Evolutionary conservation across 64 coral and sea anemone species (phyloP).

Genomic region (Dendronephthya gigantea): DNA sequence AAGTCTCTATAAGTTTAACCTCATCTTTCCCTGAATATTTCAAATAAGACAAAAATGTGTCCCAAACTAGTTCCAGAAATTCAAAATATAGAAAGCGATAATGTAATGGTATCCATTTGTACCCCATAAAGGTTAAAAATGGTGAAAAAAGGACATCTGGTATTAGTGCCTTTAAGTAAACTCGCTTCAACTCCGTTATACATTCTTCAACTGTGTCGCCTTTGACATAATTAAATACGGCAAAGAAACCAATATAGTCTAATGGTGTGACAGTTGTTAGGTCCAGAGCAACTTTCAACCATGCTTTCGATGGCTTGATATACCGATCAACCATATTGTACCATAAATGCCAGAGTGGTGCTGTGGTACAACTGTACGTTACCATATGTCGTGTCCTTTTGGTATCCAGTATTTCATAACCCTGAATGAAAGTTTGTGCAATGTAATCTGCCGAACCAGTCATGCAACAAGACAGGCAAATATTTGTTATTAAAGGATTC

Average conservation of each 20-base stretch:
- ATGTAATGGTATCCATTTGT: background rate
- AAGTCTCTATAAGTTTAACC: background rate
- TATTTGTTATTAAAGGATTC: background rate
- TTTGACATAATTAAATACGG: background rate
- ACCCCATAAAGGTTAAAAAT: background rate
- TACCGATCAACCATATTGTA: background rate
- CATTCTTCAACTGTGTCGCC: background rate
- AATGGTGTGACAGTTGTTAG: background rate
- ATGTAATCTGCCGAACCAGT: background rate
- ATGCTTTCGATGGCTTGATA: background rate
- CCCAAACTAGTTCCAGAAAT: background rate
- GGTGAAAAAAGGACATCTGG: background rate
- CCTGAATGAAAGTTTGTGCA: background rate
- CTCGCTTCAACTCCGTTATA: background rate
- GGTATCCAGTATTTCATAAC: background rate
- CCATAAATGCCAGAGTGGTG: background rate
- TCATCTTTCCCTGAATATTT: background rate
- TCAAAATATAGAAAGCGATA: slow-evolving; percentile 10
- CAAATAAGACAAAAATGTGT: slow-evolving; percentile 11
- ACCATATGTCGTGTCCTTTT: slow-evolving; percentile 3
- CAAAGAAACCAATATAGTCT: slow-evolving; percentile 13
- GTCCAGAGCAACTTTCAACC: slow-evolving; percentile 9
- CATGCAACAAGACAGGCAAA: background rate
- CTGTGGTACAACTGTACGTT: background rate
- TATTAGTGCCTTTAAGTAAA: background rate